Conservation (phyloP, 2,797 vertebrate species). For the Argyrosomus regius region DNA sequence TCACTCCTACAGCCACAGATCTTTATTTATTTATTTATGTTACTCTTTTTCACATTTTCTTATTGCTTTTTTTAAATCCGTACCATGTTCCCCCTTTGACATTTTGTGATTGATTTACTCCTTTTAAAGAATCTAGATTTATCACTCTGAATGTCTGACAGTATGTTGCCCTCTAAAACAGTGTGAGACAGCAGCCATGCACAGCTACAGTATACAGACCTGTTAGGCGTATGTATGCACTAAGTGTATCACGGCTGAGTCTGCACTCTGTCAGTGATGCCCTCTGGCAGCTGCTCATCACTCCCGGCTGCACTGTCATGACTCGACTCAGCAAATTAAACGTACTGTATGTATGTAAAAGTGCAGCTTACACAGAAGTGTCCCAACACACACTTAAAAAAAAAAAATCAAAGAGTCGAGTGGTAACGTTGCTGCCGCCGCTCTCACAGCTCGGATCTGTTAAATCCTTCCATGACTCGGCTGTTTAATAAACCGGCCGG, state of each 20-base stretch:
- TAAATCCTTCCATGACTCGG: constrained; percentile 44
- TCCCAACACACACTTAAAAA: constrained; percentile 3
- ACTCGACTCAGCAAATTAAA: constrained; percentile 51
- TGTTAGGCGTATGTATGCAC: constrained; percentile 23
- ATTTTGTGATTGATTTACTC: constrained; percentile 27
- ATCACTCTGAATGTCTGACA: not conserved
- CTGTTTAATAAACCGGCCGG: constrained; percentile 55
- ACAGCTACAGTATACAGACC: constrained; percentile 18
- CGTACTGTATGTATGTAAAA: constrained; percentile 13
- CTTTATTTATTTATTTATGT: constrained; percentile 25
- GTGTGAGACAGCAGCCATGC: constrained; percentile 34
- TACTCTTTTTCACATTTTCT: constrained; percentile 47
- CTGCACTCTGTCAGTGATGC: constrained; percentile 27
- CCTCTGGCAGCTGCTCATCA: constrained; percentile 46
- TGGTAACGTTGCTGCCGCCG: not conserved
- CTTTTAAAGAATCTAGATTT: not conserved
- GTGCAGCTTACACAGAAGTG: constrained; percentile 21
- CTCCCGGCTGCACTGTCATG: constrained; percentile 15
- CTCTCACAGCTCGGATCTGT: constrained; percentile 26
- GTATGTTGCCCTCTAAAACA: constrained; percentile 30
- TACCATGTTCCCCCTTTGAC: constrained; percentile 37
- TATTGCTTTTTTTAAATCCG: constrained; percentile 18
- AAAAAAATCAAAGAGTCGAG: constrained; percentile 17
- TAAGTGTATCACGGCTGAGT: constrained; percentile 34
- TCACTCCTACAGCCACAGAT: constrained; percentile 55